Evolutionary conservation across 2,888 invertebrate species (phyloP).

Genomic region (Tridacna gigas): DNA sequence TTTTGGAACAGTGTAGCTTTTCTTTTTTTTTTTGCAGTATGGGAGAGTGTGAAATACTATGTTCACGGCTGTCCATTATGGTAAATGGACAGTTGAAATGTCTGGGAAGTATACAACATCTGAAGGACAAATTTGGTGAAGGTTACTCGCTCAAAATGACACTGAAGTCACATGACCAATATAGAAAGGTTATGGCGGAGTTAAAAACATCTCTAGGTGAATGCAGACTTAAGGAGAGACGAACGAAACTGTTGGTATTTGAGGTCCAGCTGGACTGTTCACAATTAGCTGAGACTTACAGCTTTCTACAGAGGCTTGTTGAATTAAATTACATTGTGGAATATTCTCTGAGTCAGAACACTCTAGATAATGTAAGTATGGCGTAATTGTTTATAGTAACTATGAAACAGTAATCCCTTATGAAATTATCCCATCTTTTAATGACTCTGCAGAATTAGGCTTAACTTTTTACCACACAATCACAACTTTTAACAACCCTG

Average conservation of each 20-base stretch:
- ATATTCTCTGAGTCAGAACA: slow-evolving; percentile 85
- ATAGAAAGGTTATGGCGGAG: slow-evolving; percentile 77
- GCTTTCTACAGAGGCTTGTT: slow-evolving; percentile 81
- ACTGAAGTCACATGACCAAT: slow-evolving; percentile 80
- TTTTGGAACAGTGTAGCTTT: too few species aligned
- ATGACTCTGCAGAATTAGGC: too few species aligned
- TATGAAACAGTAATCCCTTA: not conserved
- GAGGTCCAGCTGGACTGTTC: slow-evolving; percentile 79
- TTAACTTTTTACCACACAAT: too few species aligned
- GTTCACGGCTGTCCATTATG: slow-evolving; percentile 92
- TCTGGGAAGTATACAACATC: slow-evolving; percentile 90
- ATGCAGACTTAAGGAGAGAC: slow-evolving; percentile 84
- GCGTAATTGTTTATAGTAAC: not conserved
- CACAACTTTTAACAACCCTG: too few species aligned
- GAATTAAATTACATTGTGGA: slow-evolving; percentile 81
- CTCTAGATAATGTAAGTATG: slow-evolving; percentile 84
- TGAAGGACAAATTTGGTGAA: slow-evolving; percentile 88
- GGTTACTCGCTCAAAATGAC: slow-evolving; percentile 84
- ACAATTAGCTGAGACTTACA: slow-evolving; percentile 81
- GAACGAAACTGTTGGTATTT: slow-evolving; percentile 84
- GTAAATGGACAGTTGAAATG: slow-evolving; percentile 90
- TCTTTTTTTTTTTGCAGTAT: slow-evolving; percentile 87
- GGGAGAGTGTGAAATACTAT: slow-evolving; percentile 95
- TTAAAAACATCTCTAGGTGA: slow-evolving; percentile 81
- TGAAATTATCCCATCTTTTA: too few species aligned